Evolutionary conservation across 2,888 invertebrate species (phyloP), one percentile per base, ranked within the genome.

Genomic region (Scaeva pyrastri): DNA sequence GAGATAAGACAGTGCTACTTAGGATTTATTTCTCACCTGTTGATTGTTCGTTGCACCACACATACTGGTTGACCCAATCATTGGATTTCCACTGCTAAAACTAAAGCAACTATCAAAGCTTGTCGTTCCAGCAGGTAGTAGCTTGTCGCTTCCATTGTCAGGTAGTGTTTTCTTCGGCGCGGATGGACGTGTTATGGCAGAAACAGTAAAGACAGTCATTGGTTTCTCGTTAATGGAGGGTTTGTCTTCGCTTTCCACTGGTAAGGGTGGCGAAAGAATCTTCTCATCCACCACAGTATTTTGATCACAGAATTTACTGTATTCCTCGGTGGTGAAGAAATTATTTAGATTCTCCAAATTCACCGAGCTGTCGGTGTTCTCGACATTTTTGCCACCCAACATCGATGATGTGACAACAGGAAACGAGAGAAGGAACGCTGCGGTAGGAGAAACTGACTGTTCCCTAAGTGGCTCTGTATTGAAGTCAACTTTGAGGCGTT

Each of bases 381-480:
- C 1, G 93, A 93, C 16, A 92, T 92, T 90, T 93, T 93, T 82
- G 60, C 94, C 93, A 8, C 93, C 94, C 4, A 80, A n/a, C 60
- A 64, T 76, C 6, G 78, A 78, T 87, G 94, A 94, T 0, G 94
- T 94, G 1, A 95, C 95, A 11, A 95, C 90, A 0, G 95, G 95
- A 88, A 95, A 95, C 1, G 95, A 94, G 88, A 94, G 91, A 1
- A 95, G 90, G 89, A 95, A 95, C 0, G 95, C 95, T 2, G 95
- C 95, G 0, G 95, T 95, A 0, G 95, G 95, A 1, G 95, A 95
- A 76, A 95, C 94, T 1, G 94, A 82, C 94, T 89, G 94, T 94
- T 3, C 94, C 93, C 91, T 94, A 93, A 89, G 94, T 93, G 19
- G 93, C 93, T 93, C 93, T 1, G 91, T 91, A 11, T 94, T 94